Evolutionary conservation across 1,140 invertebrate genomes (phyloP).

Genomic region (Pseudoatta argentina): DNA sequence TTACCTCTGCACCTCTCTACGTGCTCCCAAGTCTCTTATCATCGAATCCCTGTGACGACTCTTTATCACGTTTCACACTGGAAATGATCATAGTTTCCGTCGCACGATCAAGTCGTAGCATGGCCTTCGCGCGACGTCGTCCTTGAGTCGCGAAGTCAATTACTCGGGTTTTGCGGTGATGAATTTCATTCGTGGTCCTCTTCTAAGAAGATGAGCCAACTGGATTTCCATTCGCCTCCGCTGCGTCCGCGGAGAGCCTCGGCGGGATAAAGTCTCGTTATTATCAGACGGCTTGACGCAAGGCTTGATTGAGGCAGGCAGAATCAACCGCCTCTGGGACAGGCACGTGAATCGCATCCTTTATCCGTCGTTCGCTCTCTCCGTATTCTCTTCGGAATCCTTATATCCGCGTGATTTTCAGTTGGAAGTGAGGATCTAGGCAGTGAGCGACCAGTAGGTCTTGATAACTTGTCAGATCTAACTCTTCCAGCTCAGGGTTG

Average conservation of each 20-base stretch:
- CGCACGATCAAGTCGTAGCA: background rate
- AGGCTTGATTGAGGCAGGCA: constrained; percentile 27
- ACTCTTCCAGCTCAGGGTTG: constrained; percentile 91
- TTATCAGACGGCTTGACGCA: constrained; percentile 43
- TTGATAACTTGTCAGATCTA: constrained; percentile 90
- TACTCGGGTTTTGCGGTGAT: constrained; percentile 1
- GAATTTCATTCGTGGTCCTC: background rate
- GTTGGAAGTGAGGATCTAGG: constrained; percentile 91
- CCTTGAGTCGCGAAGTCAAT: background rate
- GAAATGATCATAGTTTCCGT: constrained; percentile 41
- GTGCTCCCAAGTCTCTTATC: constrained; percentile 45
- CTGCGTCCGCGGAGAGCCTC: background rate
- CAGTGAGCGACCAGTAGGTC: constrained; percentile 82
- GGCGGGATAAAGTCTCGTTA: constrained; percentile 30
- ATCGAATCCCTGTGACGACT: constrained; percentile 23
- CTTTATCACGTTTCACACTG: constrained; percentile 39
- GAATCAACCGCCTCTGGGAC: background rate
- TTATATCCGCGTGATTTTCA: constrained; percentile 63
- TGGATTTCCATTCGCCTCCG: background rate
- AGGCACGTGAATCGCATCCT: background rate
- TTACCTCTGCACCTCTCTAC: constrained; percentile 14
- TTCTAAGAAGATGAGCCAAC: background rate
- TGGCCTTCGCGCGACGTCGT: background rate
- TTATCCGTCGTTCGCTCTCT: constrained; percentile 1
- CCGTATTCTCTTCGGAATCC: constrained; percentile 18